Evolutionary conservation across 2,113 vertebrate genomes (phyloP), one percentile per base, ranked within the genome.

Genomic region (Phodopus roborovskii): DNA sequence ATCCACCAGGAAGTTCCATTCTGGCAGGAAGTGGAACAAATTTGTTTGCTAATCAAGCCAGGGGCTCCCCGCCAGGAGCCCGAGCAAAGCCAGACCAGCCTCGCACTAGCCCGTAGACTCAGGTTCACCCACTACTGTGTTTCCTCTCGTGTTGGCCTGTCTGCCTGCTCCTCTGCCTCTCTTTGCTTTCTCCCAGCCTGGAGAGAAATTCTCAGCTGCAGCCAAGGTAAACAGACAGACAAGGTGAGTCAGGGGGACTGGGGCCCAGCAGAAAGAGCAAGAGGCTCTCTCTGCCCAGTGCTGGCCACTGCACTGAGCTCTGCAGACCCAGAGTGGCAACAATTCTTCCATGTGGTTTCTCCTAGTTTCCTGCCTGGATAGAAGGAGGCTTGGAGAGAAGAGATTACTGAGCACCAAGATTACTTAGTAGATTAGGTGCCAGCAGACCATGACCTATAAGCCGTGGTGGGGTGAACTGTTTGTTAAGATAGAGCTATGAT

Each of bases 21-120:
- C 94, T 95, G 89, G 97, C 97, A 98, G 97, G 96, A 98, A 98
- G 94, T 88, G 2, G n/a, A 95, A 82, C 36, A 92, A 93, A 94
- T 97, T 84, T 97, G 94, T 93, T 97, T 97, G 88, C 66, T 88
- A 78, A 97, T 66, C 4, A 28, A 94, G 92, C 90, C 96, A 86
- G 78, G 88, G 78, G 92, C 90, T 96, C 92, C 66, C 77, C 1
- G 93, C 97, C 94, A 96, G 92, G 90, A 39, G 19, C 82, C 85
- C 7, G 8, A 33, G 88, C 90, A 71, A 48, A 92, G 85, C 97
- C 93, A 95, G 97, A 81, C 39, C 86, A 66, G 93, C 56, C 82
- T 95, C 56, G 5, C 1, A 22, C 1, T 0, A 64, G 79, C 28
- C 68, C 77, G 16, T n/a, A 81, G 60, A 56, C 82, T 33, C 56